Conservation (phyloP, 2,797 vertebrate genomes). For the Mareca strepera region DNA sequence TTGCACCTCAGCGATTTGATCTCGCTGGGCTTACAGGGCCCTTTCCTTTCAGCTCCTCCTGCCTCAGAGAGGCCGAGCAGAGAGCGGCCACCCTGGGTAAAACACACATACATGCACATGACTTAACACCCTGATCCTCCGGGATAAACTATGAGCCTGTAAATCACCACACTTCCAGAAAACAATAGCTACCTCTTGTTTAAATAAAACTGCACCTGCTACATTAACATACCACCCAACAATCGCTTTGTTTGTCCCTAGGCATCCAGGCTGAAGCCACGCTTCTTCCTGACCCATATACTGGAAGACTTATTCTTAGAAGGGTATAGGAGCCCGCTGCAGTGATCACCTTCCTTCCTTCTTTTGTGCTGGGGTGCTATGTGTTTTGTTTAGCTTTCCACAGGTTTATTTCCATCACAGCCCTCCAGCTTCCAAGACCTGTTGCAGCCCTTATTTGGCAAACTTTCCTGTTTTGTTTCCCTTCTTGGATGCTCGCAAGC, state of each 20-base stretch:
- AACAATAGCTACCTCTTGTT: constrained; percentile 81
- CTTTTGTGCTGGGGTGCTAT: constrained; percentile 78
- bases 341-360: constrained; percentile 85
- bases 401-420: constrained; percentile 81
- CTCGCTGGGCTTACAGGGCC: fast-evolving
- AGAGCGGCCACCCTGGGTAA: constrained; percentile 30
- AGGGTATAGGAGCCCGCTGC: constrained; percentile 69
- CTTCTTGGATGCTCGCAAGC: constrained; percentile 14
- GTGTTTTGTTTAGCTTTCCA: constrained; percentile 79
- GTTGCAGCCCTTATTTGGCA: constrained; percentile 59
- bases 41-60: constrained; percentile 1
- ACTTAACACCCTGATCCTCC: constrained; percentile 65
- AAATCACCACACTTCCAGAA: constrained; percentile 76
- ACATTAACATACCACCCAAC: constrained; percentile 79
- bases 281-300: constrained; percentile 82
- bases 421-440: constrained; percentile 59
- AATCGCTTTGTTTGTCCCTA: constrained; percentile 79
- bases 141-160: constrained; percentile 72
- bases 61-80: background rate
- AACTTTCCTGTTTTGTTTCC: constrained; percentile 62
- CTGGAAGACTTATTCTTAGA: constrained; percentile 82
- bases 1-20: background rate
- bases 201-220: constrained; percentile 85
- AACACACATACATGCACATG: constrained; percentile 49
- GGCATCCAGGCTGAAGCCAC: constrained; percentile 72